Evolutionary conservation across 1,140 invertebrate species (phyloP), one percentile per base, ranked within the genome.

Genomic region (Neodiprion fabricii): DNA sequence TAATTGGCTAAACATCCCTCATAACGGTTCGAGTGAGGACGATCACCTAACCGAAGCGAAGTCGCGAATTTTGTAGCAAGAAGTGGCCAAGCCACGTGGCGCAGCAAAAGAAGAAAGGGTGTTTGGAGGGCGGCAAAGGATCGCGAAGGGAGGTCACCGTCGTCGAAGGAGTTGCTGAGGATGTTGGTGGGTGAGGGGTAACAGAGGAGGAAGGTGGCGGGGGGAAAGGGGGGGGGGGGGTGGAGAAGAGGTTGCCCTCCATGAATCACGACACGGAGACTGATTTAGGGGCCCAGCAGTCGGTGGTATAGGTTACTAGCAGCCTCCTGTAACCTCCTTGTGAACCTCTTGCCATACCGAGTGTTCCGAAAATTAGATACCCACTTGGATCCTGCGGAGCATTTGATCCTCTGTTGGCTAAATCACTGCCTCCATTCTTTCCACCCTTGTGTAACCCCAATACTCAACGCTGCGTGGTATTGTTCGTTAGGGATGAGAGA

Each of bases 251-350:
- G 81, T 85, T 85, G 84, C 84, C 81, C 82, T 84, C 85, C 82
- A 85, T 86, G 84, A 86, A 86, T 86, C 85, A 86, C 85, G 84
- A 85, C 82, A 81, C 83, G 79, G 82, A 83, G 83, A 82, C 85
- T 88, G 87, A 88, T 87, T 88, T 88, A 88, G 84, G 83, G 81
- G 86, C 84, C 79, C 83, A 85, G 84, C 83, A 87, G 84, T 87
- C 84, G 80, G 78, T 79, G 79, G 79, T 84, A 84, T 85, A 85
- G 80, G 81, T 85, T 83, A 79, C 85, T 80, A 80, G 79, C 53
- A 79, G 81, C 79, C 81, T 84, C 77, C 82, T 80, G 79, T 84
- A 84, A 82, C 84, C 81, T 82, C 79, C 79, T 77, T 79, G 78
- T 78, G 82, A 83, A 86, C 81, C 79, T 81, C 73, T 74, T 73